These are phyloP conservation scores for Brachystomella parvula DNA, from an alignment of 1,140 invertebrate species.

Conservation along the genomic window DNA sequence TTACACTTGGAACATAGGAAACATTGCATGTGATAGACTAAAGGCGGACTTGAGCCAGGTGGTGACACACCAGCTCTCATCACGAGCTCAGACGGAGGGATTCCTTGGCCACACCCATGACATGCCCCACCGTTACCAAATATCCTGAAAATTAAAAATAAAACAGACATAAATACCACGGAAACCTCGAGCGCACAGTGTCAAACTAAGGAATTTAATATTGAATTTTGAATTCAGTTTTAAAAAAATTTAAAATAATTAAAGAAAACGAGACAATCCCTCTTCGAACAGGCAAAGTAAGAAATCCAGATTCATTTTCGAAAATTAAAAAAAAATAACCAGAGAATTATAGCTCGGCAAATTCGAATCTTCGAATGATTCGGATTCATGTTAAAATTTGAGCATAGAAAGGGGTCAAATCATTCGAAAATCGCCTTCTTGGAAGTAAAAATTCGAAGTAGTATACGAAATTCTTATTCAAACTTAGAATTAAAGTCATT, in stretches of 20 bases:
- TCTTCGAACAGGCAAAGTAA: neutral
- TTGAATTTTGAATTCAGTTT: too few relatives aligned
- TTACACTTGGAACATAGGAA: conserved; percentile 88
- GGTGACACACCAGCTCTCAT: conserved; percentile 60
- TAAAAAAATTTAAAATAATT: neutral
- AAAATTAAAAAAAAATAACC: neutral
- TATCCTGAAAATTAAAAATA: conserved; percentile 54
- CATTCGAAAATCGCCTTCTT: too few relatives aligned
- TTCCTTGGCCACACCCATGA: conserved; percentile 76
- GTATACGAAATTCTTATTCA: too few relatives aligned
- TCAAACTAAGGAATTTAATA: too few relatives aligned
- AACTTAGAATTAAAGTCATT: too few relatives aligned
- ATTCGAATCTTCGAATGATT: too few relatives aligned
- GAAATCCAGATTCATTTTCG: neutral
- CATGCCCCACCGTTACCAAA: conserved; percentile 79
- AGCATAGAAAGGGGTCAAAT: too few relatives aligned
- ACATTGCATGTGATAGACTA: conserved; percentile 87
- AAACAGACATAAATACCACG: too few relatives aligned
- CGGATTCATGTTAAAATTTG: too few relatives aligned
- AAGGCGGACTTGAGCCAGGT: conserved; percentile 38
- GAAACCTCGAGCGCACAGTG: too few relatives aligned
- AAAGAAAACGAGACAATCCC: neutral
- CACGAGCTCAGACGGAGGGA: conserved; percentile 82
- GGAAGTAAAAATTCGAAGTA: too few relatives aligned
- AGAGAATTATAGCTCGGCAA: too few relatives aligned